Conservation (phyloP, 2,113 vertebrate genomes). For the Xiphophorus maculatus region DNA sequence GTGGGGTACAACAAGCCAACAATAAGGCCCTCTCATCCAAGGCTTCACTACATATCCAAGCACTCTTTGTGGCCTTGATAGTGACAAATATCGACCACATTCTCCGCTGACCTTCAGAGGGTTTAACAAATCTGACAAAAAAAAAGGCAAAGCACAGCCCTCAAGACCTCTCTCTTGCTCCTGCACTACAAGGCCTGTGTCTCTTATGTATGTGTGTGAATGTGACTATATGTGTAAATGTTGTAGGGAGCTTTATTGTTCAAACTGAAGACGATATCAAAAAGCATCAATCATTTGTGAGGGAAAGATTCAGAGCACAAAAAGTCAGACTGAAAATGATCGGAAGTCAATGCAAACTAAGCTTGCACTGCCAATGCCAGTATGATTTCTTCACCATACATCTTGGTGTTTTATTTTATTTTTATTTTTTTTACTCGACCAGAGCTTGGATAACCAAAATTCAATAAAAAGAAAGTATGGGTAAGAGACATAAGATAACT, state of each 20-base stretch:
- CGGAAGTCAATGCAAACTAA: slow-evolving; percentile 55
- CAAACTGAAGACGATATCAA: slow-evolving; percentile 70
- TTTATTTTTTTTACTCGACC: slow-evolving; percentile 12
- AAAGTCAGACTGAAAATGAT: slow-evolving; percentile 26
- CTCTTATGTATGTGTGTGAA: slow-evolving; percentile 68
- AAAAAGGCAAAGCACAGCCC: slow-evolving; percentile 57
- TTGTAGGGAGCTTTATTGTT: slow-evolving; percentile 78
- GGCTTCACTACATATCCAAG: slow-evolving; percentile 57
- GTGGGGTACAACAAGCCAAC: slow-evolving; percentile 93
- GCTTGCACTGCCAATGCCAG: slow-evolving; percentile 80
- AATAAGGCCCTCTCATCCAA: slow-evolving; percentile 72
- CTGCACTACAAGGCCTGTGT: slow-evolving; percentile 78
- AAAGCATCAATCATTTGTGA: slow-evolving; percentile 67
- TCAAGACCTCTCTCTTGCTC: slow-evolving; percentile 76
- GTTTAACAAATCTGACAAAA: slow-evolving; percentile 73
- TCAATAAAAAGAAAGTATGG: slow-evolving; percentile 13
- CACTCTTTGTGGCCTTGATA: slow-evolving; percentile 80
- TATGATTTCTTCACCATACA: slow-evolving; percentile 52
- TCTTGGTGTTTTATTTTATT: slow-evolving; percentile 30
- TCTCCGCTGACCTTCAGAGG: slow-evolving; percentile 86
- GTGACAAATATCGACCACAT: slow-evolving; percentile 79
- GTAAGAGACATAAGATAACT: not conserved
- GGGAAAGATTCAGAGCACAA: slow-evolving; percentile 56
- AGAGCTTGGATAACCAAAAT: slow-evolving; percentile 46
- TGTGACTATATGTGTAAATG: slow-evolving; percentile 72